Conservation (phyloP, 2,888 invertebrate species). For the Drosophila maculinotata region DNA sequence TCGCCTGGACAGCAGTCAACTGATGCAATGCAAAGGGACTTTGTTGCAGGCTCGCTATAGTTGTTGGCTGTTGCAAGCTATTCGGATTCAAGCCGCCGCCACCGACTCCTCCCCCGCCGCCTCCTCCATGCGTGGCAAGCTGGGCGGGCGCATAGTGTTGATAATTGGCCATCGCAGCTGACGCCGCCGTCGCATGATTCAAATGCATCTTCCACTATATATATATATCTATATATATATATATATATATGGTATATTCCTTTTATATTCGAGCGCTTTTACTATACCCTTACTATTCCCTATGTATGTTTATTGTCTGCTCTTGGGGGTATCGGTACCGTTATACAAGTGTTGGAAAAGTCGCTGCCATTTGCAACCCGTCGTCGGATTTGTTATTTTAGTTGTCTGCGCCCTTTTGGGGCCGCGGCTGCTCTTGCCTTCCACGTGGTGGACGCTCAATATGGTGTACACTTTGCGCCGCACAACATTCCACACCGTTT, state of each 20-base stretch:
- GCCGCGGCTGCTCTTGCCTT: conserved; percentile 60
- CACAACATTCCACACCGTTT: conserved; percentile 61
- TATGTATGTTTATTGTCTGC: conserved; percentile 71
- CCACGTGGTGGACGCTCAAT: conserved; percentile 66
- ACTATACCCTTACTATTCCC: no score
- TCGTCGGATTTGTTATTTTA: conserved; percentile 79
- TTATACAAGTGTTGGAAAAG: conserved; percentile 61
- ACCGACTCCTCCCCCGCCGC: conserved; percentile 54
- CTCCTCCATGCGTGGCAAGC: conserved; percentile 70
- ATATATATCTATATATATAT: no score
- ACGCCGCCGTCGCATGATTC: conserved; percentile 81
- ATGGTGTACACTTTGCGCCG: conserved; percentile 53
- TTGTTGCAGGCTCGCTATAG: conserved; percentile 79
- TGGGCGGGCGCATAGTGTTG: conserved; percentile 83
- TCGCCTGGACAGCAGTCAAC: conserved; percentile 82
- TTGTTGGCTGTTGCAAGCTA: conserved; percentile 76
- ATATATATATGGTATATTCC: no score
- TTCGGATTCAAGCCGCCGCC: conserved; percentile 61
- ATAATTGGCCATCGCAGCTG: conserved; percentile 82
- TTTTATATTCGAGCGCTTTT: conserved; percentile 62
- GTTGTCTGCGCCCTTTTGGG: conserved; percentile 68
- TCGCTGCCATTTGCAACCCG: conserved; percentile 67
- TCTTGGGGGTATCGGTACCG: conserved; percentile 48
- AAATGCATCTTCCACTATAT: conserved; percentile 75
- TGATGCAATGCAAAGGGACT: conserved; percentile 81